Evolutionary conservation across 2,888 invertebrate species (phyloP).

Genomic region (Blastobasis lacticolella): DNA sequence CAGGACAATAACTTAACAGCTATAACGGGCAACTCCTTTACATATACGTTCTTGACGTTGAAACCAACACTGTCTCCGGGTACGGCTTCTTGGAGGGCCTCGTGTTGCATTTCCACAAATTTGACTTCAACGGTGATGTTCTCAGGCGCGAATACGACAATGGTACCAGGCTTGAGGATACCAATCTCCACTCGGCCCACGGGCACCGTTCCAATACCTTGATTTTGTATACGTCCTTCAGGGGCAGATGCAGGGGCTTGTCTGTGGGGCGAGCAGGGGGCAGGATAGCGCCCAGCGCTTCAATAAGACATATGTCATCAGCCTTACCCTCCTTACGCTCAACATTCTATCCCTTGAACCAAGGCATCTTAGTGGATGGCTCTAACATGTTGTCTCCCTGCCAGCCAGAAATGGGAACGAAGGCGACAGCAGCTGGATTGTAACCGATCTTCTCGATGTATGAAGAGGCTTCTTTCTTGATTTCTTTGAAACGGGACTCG

Average conservation of each 20-base stretch:
- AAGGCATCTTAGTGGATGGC: slow-evolving; percentile 93
- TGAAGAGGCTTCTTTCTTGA: slow-evolving; percentile 97
- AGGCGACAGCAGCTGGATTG: slow-evolving; percentile 97
- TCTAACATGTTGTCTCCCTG: slow-evolving; percentile 99
- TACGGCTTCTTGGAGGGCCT: slow-evolving; percentile 94
- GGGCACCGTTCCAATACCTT: slow-evolving; percentile 99
- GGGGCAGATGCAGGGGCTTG: slow-evolving; percentile 97
- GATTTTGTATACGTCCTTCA: slow-evolving; percentile 99
- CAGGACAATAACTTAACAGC: slow-evolving; percentile 99
- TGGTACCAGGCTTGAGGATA: slow-evolving; percentile 94
- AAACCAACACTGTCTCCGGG: slow-evolving; percentile 99
- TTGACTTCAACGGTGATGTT: slow-evolving; percentile 99
- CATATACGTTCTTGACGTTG: slow-evolving; percentile 99
- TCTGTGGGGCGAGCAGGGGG: slow-evolving; percentile 97
- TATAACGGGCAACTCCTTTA: slow-evolving; percentile 99
- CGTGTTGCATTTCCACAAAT: slow-evolving; percentile 99
- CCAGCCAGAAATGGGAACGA: slow-evolving; percentile 99
- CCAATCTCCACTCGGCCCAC: slow-evolving; percentile 99
- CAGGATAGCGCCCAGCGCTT: slow-evolving; percentile 97
- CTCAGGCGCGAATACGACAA: slow-evolving; percentile 98
- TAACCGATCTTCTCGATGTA: slow-evolving; percentile 99
- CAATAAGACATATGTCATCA: slow-evolving; percentile 96
- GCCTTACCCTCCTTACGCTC: slow-evolving; percentile 96
- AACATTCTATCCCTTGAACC: slow-evolving; percentile 98
- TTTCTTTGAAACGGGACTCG: slow-evolving; percentile 97